Conservation (phyloP, 2,888 invertebrate genomes). For the Drosophila siamana region DNA sequence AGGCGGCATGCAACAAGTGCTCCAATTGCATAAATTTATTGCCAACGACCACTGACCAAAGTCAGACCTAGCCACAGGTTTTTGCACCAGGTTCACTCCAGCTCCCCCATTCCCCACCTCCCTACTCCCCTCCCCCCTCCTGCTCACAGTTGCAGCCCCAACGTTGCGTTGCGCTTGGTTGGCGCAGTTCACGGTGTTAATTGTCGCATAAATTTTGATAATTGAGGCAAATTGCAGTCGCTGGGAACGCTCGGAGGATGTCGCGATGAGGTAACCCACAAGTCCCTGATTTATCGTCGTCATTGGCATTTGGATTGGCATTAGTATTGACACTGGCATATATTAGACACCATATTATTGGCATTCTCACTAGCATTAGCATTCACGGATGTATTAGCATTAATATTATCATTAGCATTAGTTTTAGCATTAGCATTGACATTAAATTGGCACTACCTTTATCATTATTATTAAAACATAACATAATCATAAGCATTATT, state of each 20-base stretch:
- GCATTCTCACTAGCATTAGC: background rate
- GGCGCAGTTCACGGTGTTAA: constrained; percentile 75
- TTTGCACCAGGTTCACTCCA: constrained; percentile 18
- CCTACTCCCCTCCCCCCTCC: background rate
- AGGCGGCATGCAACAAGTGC: constrained; percentile 71
- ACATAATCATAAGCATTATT: background rate
- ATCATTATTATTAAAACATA: too few relatives aligned
- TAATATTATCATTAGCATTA: background rate
- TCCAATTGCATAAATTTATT: constrained; percentile 78
- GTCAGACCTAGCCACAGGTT: constrained; percentile 34
- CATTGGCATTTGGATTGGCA: background rate
- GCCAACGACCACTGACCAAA: constrained; percentile 67
- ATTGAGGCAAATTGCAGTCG: constrained; percentile 58
- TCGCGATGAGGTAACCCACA: background rate
- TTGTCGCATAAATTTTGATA: constrained; percentile 75
- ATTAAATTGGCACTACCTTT: background rate
- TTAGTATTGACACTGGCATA: too few relatives aligned
- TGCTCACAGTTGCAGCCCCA: constrained; percentile 17
- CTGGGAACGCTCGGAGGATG: constrained; percentile 27
- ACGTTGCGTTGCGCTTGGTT: constrained; percentile 31
- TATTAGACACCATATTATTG: too few relatives aligned
- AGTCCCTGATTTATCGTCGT: background rate
- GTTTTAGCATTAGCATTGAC: background rate
- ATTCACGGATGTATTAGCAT: background rate
- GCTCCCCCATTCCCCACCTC: constrained; percentile 8